Conservation (phyloP, 2,113 vertebrate genomes). For the Eulacestoma nigropectus region DNA sequence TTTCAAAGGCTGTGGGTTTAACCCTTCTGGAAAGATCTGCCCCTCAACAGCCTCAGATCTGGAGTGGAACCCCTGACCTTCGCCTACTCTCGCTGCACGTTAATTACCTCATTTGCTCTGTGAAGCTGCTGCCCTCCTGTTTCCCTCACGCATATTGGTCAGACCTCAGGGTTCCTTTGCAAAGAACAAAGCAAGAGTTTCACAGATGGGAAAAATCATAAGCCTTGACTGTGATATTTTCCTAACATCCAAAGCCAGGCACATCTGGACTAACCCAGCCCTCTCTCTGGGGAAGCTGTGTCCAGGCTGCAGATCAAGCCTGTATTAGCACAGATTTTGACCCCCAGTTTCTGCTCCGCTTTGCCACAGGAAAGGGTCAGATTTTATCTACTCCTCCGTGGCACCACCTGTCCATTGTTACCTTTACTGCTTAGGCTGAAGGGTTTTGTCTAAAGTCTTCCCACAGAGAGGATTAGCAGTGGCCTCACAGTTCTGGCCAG, state of each 20-base stretch:
- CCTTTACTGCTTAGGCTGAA: not conserved
- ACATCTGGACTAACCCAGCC: not conserved
- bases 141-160: not conserved
- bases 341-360: not conserved
- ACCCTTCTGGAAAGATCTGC: not conserved
- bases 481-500: not conserved
- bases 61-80: not conserved
- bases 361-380: not conserved
- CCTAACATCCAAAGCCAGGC: not conserved
- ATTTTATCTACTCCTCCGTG: not conserved
- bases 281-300: not conserved
- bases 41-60: not conserved
- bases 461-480: constrained; percentile 6
- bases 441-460: not conserved
- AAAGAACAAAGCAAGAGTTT: not conserved
- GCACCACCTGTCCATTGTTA: not conserved
- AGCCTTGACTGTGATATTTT: not conserved
- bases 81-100: not conserved
- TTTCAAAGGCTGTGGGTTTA: not conserved
- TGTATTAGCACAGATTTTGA: not conserved
- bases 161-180: not conserved
- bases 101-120: not conserved
- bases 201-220: not conserved
- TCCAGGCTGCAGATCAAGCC: not conserved
- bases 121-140: not conserved